Percentiles rank a stretch among this genome's conserved stretches.
Evolutionary conservation across 2,888 invertebrate genomes (phyloP).

Genomic region (Acrobasis repandana): DNA sequence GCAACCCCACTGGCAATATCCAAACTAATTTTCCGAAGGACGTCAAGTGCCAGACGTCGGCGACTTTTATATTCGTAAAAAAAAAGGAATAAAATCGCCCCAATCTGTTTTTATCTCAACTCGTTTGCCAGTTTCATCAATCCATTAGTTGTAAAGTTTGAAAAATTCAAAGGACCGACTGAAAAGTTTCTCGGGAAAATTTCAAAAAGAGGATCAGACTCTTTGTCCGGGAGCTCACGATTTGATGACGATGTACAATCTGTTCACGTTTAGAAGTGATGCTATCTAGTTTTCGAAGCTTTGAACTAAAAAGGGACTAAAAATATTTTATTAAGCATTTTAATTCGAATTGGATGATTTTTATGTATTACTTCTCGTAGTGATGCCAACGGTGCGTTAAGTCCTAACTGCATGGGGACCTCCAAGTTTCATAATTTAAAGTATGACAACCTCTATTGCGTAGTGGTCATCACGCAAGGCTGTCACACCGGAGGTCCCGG

Average conservation of each 20-base stretch:
- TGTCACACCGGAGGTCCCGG: too few species aligned
- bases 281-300: background rate
- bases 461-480: too few species aligned
- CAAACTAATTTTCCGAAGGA: background rate
- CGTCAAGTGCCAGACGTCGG: background rate
- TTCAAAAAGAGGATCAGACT: slow-evolving; percentile 27
- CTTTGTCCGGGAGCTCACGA: background rate
- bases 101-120: slow-evolving; percentile 10
- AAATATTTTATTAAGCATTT: too few species aligned
- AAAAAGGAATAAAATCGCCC: background rate
- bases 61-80: background rate
- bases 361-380: too few species aligned
- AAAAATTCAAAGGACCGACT: slow-evolving; percentile 3
- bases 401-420: too few species aligned
- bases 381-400: too few species aligned
- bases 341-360: too few species aligned
- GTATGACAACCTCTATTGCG: too few species aligned
- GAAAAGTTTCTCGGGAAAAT: slow-evolving; percentile 2
- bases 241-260: background rate
- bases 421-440: too few species aligned
- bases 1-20: background rate
- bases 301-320: background rate
- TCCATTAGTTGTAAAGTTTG: slow-evolving; percentile 11
- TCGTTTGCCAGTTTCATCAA: slow-evolving; percentile 13
- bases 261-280: background rate